Conservation (phyloP, 2,797 vertebrate species). For the Heliangelus exortis region DNA sequence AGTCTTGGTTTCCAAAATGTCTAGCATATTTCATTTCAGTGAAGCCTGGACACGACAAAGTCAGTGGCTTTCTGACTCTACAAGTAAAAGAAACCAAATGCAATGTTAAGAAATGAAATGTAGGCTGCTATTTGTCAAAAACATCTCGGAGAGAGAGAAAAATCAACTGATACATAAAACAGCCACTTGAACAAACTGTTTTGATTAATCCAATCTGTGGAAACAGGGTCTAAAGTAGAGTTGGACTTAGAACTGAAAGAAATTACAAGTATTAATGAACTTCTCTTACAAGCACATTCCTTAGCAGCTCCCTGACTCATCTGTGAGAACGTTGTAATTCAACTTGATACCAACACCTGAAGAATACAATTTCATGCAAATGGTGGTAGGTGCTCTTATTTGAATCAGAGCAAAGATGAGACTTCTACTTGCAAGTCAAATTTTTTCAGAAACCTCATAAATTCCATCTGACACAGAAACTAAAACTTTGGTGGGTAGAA, state of each 20-base stretch:
- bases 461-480: neutral
- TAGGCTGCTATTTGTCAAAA: neutral
- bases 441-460: neutral
- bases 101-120: neutral
- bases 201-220: slow-evolving; percentile 19
- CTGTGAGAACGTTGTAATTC: neutral
- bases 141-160: neutral
- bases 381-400: neutral
- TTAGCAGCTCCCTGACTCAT: neutral
- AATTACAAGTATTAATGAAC: neutral
- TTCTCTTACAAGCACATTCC: neutral
- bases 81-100: neutral
- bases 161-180: neutral
- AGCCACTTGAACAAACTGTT: neutral
- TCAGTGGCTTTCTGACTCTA: neutral
- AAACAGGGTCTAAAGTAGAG: slow-evolving; percentile 34
- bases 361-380: neutral
- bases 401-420: neutral
- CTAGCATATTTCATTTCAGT: neutral
- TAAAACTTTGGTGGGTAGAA: neutral
- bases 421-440: neutral
- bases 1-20: neutral
- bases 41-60: slow-evolving; percentile 16
- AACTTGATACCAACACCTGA: neutral
- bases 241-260: neutral